Evolutionary conservation across 2,888 invertebrate genomes (phyloP).

Genomic region (Itoplectis maculator): DNA sequence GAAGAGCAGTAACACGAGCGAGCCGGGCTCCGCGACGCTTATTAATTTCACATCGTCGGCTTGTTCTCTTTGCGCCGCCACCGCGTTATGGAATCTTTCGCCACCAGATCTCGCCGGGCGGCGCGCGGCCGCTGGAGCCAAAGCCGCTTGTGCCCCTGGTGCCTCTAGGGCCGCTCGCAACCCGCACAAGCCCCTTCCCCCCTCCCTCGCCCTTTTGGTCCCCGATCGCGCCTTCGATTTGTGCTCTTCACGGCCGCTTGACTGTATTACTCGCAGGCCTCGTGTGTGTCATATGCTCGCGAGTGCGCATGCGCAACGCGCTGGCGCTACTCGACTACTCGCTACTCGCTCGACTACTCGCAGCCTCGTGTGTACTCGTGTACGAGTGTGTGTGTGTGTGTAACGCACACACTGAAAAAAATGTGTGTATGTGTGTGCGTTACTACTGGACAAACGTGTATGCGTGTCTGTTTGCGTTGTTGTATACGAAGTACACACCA

Average conservation of each 20-base stretch:
- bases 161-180: conserved; percentile 8
- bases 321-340: no score
- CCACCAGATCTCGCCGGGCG: conserved; percentile 50
- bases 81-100: conserved; percentile 70
- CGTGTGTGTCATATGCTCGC: no score
- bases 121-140: conserved; percentile 19
- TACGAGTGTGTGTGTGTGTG: no score
- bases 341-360: conserved; percentile 44
- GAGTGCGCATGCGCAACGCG: no score
- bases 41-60: conserved; percentile 70
- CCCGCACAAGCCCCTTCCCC: conserved; percentile 24
- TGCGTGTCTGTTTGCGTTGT: no score
- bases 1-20: conserved; percentile 26
- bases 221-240: conserved; percentile 66
- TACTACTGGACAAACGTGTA: no score
- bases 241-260: conserved; percentile 58
- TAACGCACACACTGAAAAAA: no score
- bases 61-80: conserved; percentile 68
- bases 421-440: no score
- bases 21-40: conserved; percentile 63
- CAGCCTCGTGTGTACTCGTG: conserved; percentile 25
- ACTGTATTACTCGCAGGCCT: no score
- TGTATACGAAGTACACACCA: conserved; percentile 75
- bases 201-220: conserved; percentile 52
- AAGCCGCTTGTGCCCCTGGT: conserved; percentile 38